A percentile compares a stretch with the other conserved stretches of the same genome.
Conservation (phyloP, 2,797 vertebrate species). For the Acropternis orthonyx region DNA sequence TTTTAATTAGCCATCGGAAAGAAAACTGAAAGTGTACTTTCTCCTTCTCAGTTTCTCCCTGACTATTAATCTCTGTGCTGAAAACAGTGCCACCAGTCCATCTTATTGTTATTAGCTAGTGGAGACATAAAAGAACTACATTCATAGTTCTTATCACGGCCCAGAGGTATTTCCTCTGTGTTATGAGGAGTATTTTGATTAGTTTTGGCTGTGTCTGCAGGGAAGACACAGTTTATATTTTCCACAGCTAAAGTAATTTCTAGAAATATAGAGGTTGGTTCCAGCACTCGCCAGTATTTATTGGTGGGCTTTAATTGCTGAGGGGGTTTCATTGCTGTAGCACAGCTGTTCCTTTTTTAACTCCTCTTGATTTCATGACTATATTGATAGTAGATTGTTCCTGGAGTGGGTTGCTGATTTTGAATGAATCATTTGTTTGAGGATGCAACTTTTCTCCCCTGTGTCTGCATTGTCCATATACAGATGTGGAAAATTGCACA, state of each 20-base stretch:
- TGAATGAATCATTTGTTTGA: not conserved
- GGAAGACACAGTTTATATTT: conserved; percentile 55
- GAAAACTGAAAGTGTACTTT: conserved; percentile 64
- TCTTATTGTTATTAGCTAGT: conserved; percentile 29
- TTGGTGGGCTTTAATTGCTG: not conserved
- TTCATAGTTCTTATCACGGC: conserved; percentile 49
- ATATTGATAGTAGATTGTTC: not conserved
- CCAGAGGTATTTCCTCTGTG: conserved; percentile 57
- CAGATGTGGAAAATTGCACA: rapidly evolving
- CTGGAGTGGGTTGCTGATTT: not conserved
- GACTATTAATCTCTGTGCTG: not conserved
- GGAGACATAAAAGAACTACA: conserved; percentile 8
- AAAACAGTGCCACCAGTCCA: conserved; percentile 19
- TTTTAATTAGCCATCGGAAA: conserved; percentile 66
- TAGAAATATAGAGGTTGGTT: not conserved
- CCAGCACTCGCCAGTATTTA: not conserved
- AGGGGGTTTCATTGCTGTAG: not conserved
- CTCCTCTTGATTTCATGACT: not conserved
- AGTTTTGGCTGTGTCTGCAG: conserved; percentile 30
- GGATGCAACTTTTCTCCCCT: not conserved
- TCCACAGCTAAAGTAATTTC: conserved; percentile 11
- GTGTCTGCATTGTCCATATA: not conserved
- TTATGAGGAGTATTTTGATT: conserved; percentile 52
- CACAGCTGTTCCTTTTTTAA: not conserved
- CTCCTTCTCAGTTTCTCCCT: conserved; percentile 23